These are phyloP conservation scores for Canis aureus DNA, from an alignment of 2,113 vertebrate genomes.

Conservation along the genomic window DNA sequence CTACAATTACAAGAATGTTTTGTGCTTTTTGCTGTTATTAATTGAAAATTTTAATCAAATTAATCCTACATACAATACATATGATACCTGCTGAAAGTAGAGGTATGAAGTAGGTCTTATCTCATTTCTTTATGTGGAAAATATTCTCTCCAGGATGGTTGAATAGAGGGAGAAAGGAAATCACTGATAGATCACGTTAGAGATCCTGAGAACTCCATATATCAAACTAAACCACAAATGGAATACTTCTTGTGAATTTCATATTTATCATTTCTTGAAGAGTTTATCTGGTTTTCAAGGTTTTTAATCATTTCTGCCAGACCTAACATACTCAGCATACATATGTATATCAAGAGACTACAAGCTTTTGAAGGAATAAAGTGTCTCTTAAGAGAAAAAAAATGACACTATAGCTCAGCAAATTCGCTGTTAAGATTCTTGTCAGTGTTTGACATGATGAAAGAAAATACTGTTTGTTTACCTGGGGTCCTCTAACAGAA, in stretches of 20 bases:
- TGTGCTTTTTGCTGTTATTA: neutral
- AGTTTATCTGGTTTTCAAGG: neutral
- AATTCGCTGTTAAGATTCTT: neutral
- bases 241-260: neutral
- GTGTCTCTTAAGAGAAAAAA: neutral
- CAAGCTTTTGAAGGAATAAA: neutral
- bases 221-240: neutral
- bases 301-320: conserved; percentile 14
- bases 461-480: neutral
- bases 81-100: neutral
- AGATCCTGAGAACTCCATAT: neutral
- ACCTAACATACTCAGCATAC: neutral
- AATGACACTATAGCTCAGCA: neutral
- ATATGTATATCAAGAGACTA: neutral
- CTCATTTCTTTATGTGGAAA: neutral
- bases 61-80: neutral
- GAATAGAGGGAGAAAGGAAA: neutral
- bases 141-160: neutral
- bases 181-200: neutral
- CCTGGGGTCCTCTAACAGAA: neutral
- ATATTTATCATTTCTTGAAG: neutral
- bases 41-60: neutral
- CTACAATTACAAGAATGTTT: neutral
- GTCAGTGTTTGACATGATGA: neutral
- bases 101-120: neutral